Conservation (phyloP, 2,888 invertebrate species). For the Drosophila nigritarsus region DNA sequence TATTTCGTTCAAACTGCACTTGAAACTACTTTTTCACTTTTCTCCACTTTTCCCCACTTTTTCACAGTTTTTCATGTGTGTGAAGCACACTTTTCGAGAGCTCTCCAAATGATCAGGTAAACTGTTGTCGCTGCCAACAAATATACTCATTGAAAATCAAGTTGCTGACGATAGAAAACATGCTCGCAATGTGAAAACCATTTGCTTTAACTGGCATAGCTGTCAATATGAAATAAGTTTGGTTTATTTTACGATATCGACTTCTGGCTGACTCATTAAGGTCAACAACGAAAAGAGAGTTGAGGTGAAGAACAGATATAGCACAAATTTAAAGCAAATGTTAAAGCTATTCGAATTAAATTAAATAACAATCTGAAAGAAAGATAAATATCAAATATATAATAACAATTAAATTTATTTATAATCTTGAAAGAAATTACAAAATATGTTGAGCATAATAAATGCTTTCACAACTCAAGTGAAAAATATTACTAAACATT, state of each 20-base stretch:
- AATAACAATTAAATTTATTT: not conserved
- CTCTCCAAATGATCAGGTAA: conserved; percentile 23
- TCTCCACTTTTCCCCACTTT: conserved; percentile 7
- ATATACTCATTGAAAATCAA: conserved; percentile 20
- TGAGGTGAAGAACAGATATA: not conserved
- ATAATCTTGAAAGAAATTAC: not conserved
- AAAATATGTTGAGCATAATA: not conserved
- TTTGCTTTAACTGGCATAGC: not conserved
- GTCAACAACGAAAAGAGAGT: not conserved
- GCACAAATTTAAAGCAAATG: too few relatives aligned
- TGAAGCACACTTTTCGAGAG: conserved; percentile 28
- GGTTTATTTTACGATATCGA: not conserved
- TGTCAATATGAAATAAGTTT: not conserved
- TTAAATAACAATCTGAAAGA: too few relatives aligned
- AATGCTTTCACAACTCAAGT: not conserved
- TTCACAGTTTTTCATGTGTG: conserved; percentile 31
- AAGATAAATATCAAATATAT: not conserved
- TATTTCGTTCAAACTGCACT: conserved; percentile 67
- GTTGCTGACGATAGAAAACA: not conserved
- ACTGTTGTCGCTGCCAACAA: conserved; percentile 7
- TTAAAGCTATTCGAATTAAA: too few relatives aligned
- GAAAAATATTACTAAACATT: not conserved
- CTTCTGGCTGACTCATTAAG: not conserved
- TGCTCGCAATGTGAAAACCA: not conserved
- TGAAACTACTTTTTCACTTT: conserved; percentile 60